These are phyloP conservation scores for Gambusia holbrooki DNA, from an alignment of 2,113 vertebrate genomes.

Conservation along the genomic window DNA sequence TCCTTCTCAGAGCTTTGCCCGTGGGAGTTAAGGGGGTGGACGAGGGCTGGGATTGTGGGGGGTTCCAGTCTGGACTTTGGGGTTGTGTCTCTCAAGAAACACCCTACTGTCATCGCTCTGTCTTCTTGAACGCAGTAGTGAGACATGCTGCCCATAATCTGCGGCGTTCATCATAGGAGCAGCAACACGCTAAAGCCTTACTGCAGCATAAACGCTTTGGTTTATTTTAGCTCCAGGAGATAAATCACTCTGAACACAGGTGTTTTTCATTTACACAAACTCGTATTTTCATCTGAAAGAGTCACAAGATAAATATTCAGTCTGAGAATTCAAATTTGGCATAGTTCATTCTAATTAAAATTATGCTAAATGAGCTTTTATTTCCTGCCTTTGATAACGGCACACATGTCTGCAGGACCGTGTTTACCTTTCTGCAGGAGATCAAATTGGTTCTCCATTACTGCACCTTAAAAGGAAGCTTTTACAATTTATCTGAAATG, in stretches of 20 bases:
- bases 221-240: slow-evolving; percentile 46
- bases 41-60: slow-evolving; percentile 10
- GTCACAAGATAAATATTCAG: slow-evolving; percentile 54
- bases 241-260: slow-evolving; percentile 55
- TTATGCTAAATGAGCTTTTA: slow-evolving; percentile 71
- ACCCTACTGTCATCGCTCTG: slow-evolving; percentile 52
- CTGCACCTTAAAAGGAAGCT: slow-evolving; percentile 68
- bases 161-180: slow-evolving; percentile 5
- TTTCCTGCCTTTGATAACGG: slow-evolving; percentile 57
- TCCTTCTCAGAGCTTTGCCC: slow-evolving; percentile 45
- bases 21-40: slow-evolving; percentile 27
- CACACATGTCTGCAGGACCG: slow-evolving; percentile 58
- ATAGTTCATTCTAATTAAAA: slow-evolving; percentile 75
- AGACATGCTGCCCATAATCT: slow-evolving; percentile 57
- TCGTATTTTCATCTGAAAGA: slow-evolving; percentile 56
- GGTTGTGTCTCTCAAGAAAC: slow-evolving; percentile 54
- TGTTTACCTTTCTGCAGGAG: slow-evolving; percentile 73
- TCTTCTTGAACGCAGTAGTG: slow-evolving; percentile 65
- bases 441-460: slow-evolving; percentile 79
- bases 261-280: slow-evolving; percentile 65
- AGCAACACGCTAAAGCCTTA: slow-evolving; percentile 28
- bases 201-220: slow-evolving; percentile 27
- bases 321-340: slow-evolving; percentile 72
- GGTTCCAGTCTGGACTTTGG: slow-evolving; percentile 50
- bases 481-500: slow-evolving; percentile 74